phyloP scores from a whole-genome alignment of 2,113 vertebrate species.

The Ptyas mucosa region DNA sequence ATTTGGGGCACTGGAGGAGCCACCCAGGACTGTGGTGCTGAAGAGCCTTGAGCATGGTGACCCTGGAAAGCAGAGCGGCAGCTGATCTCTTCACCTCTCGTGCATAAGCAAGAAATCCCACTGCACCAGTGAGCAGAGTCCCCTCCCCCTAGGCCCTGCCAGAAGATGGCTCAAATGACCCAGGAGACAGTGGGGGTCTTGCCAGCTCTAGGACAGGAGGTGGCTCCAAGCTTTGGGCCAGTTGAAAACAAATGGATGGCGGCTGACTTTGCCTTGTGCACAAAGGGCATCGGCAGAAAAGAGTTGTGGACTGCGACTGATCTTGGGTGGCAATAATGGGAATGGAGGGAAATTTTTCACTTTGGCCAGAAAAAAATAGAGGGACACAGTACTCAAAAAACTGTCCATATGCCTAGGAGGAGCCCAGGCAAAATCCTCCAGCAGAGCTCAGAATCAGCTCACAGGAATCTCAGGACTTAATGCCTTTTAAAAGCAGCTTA shows the following conservation, averaged over 20 bases:
- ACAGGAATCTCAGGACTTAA: not conserved
- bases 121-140: not conserved
- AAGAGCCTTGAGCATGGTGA: slow-evolving; percentile 98
- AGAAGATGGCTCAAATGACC: not conserved
- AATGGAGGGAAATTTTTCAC: not conserved
- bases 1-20: slow-evolving; percentile 98
- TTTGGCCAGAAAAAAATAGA: not conserved
- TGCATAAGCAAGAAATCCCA: not conserved
- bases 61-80: slow-evolving; percentile 78
- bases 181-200: no score
- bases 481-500: not conserved
- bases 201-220: not conserved
- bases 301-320: not conserved
- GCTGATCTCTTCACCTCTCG: not conserved
- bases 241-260: not conserved
- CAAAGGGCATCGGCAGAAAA: not conserved
- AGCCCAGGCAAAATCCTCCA: not conserved
- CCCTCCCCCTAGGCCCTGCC: not conserved
- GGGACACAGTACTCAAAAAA: not conserved
- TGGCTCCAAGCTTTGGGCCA: not conserved
- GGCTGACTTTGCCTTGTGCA: not conserved
- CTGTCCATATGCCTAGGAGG: not conserved
- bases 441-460: not conserved
- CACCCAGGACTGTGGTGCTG: slow-evolving; percentile 98
- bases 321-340: not conserved